These are phyloP conservation scores for Montipora foliosa DNA, from an alignment of 64 coral and sea anemone genomes.

Conservation along the genomic window DNA sequence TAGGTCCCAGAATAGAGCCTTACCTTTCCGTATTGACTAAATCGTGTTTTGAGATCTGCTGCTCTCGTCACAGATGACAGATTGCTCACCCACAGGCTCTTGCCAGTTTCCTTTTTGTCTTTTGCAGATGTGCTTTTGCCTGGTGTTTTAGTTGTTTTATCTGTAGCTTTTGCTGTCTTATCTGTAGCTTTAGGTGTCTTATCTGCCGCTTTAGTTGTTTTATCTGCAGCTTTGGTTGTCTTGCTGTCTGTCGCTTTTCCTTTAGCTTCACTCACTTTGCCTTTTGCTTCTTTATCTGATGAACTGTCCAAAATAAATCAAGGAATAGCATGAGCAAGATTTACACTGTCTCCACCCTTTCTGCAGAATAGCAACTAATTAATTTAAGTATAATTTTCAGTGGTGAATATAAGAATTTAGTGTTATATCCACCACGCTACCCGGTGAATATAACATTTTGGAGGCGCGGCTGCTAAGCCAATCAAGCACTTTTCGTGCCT, in stretches of 20 bases:
- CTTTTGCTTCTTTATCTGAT: conserved; percentile 3
- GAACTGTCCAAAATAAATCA: background rate
- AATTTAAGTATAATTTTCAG: too few species aligned
- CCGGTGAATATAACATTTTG: too few species aligned
- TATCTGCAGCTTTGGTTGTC: too few species aligned
- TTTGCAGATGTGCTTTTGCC: conserved; percentile 30
- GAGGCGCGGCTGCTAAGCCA: too few species aligned
- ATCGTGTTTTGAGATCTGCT: conserved; percentile 97
- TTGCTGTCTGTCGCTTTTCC: too few species aligned
- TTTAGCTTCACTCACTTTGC: conserved; percentile 23
- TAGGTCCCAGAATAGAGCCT: background rate
- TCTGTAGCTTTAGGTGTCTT: conserved; percentile 21
- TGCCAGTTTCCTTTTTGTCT: conserved; percentile 96
- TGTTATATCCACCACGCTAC: too few species aligned
- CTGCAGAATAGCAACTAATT: too few species aligned
- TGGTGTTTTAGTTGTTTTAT: conserved; percentile 54
- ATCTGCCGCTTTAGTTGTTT: conserved; percentile 5
- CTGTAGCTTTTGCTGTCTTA: conserved; percentile 24
- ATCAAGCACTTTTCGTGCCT: too few species aligned
- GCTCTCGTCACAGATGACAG: conserved; percentile 97
- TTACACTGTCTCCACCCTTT: too few species aligned
- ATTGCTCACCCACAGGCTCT: conserved; percentile 98
- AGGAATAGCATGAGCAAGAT: background rate
- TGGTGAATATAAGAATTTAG: too few species aligned
- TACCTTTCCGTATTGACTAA: conserved; percentile 98